Evolutionary conservation across 2,888 invertebrate genomes (phyloP).

Genomic region (Acrobasis repandana): DNA sequence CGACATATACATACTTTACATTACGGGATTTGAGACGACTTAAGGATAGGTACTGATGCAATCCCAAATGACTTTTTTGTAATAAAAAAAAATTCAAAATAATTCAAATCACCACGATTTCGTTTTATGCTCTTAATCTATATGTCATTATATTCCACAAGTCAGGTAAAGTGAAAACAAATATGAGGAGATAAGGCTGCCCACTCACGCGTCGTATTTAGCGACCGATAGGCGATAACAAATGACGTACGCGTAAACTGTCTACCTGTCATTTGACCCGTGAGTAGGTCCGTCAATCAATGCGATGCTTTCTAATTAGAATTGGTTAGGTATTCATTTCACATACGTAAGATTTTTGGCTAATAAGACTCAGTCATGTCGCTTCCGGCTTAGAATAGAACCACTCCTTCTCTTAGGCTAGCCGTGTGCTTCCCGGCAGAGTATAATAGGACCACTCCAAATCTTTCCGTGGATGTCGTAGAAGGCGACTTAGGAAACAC

Average conservation of each 20-base stretch:
- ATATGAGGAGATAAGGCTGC: not conserved
- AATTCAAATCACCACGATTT: not conserved
- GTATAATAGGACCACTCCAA: too few species aligned
- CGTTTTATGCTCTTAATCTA: not conserved
- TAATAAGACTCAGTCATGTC: too few species aligned
- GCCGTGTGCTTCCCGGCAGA: too few species aligned
- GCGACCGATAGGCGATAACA: slow-evolving; percentile 4
- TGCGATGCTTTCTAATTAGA: slow-evolving; percentile 2
- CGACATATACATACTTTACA: too few species aligned
- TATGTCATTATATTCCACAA: not conserved
- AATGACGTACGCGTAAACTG: not conserved
- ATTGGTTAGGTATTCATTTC: not conserved
- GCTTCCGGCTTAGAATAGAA: too few species aligned
- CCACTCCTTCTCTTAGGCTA: too few species aligned
- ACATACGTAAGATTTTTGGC: too few species aligned
- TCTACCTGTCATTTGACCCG: slow-evolving; percentile 12
- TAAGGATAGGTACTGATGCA: too few species aligned
- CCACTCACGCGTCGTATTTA: not conserved
- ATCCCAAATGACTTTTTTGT: too few species aligned
- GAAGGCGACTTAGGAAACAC: too few species aligned
- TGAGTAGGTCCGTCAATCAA: slow-evolving; percentile 3
- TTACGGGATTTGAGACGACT: too few species aligned
- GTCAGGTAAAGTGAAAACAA: not conserved
- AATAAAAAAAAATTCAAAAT: not conserved
- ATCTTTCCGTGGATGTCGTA: too few species aligned